Percentiles rank a stretch among this genome's conserved stretches.
Conservation (phyloP, 2,888 invertebrate genomes). For the Gymnosoma rotundatum region DNA sequence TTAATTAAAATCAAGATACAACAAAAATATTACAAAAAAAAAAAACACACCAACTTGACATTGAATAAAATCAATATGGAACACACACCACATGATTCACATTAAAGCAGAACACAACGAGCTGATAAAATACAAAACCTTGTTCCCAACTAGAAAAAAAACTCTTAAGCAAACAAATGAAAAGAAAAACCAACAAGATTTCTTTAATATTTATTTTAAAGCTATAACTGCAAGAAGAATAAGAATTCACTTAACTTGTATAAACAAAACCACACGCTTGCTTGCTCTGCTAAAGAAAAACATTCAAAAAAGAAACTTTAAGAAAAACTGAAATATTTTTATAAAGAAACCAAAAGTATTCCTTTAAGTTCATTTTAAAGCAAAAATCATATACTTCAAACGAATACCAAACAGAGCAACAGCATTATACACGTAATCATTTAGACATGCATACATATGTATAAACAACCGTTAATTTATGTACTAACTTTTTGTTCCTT, state of each 20-base stretch:
- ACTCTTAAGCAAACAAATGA: no score
- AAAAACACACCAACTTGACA: conserved; percentile 9
- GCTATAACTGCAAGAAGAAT: conserved; percentile 1
- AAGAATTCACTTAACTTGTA: conserved; percentile 12
- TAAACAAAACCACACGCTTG: not conserved
- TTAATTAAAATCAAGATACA: conserved; percentile 4
- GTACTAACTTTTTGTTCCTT: not conserved
- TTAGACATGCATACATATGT: conserved; percentile 4
- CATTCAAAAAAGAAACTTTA: not conserved
- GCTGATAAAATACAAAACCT: not conserved
- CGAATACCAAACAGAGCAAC: not conserved
- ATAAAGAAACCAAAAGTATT: conserved; percentile 40
- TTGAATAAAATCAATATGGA: conserved; percentile 52
- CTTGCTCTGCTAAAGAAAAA: not conserved
- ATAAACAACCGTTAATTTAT: conserved; percentile 28
- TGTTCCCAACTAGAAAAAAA: no score
- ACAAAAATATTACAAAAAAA: conserved; percentile 4
- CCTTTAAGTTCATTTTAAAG: conserved; percentile 3
- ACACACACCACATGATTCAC: not conserved
- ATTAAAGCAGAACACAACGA: not conserved
- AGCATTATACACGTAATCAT: not conserved
- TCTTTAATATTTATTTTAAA: conserved; percentile 18
- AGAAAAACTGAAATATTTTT: conserved; percentile 10
- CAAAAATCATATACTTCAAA: not conserved
- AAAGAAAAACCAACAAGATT: not conserved